Evolutionary conservation across 2,797 vertebrate species (phyloP).

Genomic region (Acanthornis magna): DNA sequence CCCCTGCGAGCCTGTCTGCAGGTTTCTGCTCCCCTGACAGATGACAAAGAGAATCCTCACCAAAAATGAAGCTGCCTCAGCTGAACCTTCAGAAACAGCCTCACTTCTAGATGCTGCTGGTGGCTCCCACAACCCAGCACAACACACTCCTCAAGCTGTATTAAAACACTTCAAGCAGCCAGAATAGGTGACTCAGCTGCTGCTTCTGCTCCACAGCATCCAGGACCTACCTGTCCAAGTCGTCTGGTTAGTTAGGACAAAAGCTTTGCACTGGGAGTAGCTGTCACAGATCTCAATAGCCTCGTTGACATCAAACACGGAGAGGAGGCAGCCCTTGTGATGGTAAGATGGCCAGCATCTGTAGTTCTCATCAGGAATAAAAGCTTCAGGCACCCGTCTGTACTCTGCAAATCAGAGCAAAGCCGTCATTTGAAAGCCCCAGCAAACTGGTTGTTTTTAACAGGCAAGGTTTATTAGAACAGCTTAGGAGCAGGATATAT

Average conservation of each 20-base stretch:
- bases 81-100: background rate
- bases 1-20: background rate
- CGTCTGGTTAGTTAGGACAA: constrained; percentile 85
- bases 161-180: background rate
- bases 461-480: background rate
- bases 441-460: constrained; percentile 1
- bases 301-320: constrained; percentile 80
- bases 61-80: background rate
- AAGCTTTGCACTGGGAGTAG: constrained; percentile 84
- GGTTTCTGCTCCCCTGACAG: background rate
- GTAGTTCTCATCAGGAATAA: constrained; percentile 81
- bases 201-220: background rate
- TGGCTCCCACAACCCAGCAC: background rate
- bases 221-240: constrained; percentile 85
- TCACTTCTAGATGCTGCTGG: background rate
- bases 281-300: constrained; percentile 84
- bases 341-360: constrained; percentile 89
- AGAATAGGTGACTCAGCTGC: background rate
- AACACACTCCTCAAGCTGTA: background rate
- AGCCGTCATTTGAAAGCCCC: background rate
- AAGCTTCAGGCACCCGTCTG: constrained; percentile 71
- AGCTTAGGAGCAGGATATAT: background rate
- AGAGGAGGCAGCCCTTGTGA: constrained; percentile 85
- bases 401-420: constrained; percentile 76
- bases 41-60: background rate